A percentile compares a stretch with the other conserved stretches of the same genome.
These are phyloP conservation scores for Leptopilina syphax DNA, from an alignment of 2,888 invertebrate genomes.

Conservation along the genomic window DNA sequence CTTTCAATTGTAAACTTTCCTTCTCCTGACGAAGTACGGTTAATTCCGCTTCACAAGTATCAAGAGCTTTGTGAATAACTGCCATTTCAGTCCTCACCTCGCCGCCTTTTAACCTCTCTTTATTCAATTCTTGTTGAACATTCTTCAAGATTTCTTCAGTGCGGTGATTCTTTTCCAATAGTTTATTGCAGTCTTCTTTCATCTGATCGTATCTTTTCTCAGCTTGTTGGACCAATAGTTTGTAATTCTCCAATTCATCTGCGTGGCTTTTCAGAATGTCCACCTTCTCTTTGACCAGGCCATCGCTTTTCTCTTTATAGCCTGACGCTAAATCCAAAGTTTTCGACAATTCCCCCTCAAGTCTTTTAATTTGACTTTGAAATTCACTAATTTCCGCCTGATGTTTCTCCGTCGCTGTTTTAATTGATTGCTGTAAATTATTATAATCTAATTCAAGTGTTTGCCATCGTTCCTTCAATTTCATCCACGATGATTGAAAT, in stretches of 20 bases:
- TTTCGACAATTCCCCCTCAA: slow-evolving; percentile 86
- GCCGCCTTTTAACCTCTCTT: slow-evolving; percentile 67
- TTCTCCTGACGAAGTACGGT: slow-evolving; percentile 77
- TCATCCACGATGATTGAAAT: slow-evolving; percentile 82
- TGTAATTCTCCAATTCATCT: slow-evolving; percentile 72
- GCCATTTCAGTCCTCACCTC: slow-evolving; percentile 73
- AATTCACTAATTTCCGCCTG: slow-evolving; percentile 77
- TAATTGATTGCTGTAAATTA: slow-evolving; percentile 75
- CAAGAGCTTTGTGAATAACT: slow-evolving; percentile 72
- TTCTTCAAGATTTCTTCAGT: slow-evolving; percentile 66
- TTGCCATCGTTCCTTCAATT: slow-evolving; percentile 75
- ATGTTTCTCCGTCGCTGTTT: slow-evolving; percentile 78
- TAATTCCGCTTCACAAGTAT: slow-evolving; percentile 75
- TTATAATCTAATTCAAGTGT: slow-evolving; percentile 73
- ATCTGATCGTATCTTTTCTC: slow-evolving; percentile 69
- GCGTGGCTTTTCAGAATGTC: slow-evolving; percentile 69
- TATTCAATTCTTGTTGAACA: slow-evolving; percentile 71
- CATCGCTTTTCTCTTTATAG: slow-evolving; percentile 74
- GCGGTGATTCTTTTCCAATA: slow-evolving; percentile 66
- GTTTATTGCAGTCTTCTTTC: slow-evolving; percentile 66
- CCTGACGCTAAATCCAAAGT: slow-evolving; percentile 81
- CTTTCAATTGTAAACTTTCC: slow-evolving; percentile 78
- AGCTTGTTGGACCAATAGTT: slow-evolving; percentile 69
- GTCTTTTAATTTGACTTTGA: slow-evolving; percentile 79
- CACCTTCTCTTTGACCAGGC: slow-evolving; percentile 70